Evolutionary conservation across 37 sponge, comb jelly and placozoan species (phyloP).

Genomic region (Haliclona indistincta): DNA sequence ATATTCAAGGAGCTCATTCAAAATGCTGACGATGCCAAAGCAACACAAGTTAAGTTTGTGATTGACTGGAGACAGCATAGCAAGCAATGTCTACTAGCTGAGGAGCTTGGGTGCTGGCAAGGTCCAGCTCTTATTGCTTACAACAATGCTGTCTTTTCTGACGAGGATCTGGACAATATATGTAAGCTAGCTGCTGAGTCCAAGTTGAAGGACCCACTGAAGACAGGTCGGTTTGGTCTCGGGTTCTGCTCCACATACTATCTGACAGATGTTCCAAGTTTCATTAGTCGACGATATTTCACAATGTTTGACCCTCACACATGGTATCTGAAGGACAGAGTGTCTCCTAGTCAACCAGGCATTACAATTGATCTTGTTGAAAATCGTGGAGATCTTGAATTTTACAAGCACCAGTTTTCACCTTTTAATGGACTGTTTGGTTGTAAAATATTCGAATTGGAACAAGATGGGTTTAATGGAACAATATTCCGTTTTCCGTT

Average conservation of each 20-base stretch:
- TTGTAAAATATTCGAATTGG: slow-evolving; percentile 39
- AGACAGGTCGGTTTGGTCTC: slow-evolving; percentile 84
- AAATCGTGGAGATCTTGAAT: slow-evolving; percentile 13
- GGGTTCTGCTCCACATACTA: slow-evolving; percentile 81
- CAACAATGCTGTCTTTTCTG: no score
- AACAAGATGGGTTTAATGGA: slow-evolving; percentile 47
- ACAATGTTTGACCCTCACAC: slow-evolving; percentile 86
- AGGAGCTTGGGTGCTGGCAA: slow-evolving; percentile 76
- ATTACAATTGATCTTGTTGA: slow-evolving; percentile 66
- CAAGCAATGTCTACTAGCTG: slow-evolving; percentile 28
- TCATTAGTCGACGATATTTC: slow-evolving; percentile 63
- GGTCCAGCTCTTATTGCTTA: slow-evolving; percentile 86
- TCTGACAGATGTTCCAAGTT: slow-evolving; percentile 84
- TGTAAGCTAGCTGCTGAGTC: slow-evolving; percentile 68
- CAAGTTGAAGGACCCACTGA: slow-evolving; percentile 66
- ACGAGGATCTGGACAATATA: slow-evolving; percentile 75
- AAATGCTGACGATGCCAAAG: slow-evolving; percentile 92
- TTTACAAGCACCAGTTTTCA: slow-evolving; percentile 67
- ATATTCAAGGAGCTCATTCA: slow-evolving; percentile 87
- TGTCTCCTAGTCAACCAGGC: slow-evolving; percentile 46
- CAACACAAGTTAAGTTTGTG: slow-evolving; percentile 73
- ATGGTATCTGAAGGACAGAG: slow-evolving; percentile 62
- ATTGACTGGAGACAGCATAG: slow-evolving; percentile 75
- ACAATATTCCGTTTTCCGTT: slow-evolving; percentile 83
- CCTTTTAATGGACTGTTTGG: slow-evolving; percentile 78